Conservation (phyloP, 2,888 invertebrate species). For the Seira ritae region DNA sequence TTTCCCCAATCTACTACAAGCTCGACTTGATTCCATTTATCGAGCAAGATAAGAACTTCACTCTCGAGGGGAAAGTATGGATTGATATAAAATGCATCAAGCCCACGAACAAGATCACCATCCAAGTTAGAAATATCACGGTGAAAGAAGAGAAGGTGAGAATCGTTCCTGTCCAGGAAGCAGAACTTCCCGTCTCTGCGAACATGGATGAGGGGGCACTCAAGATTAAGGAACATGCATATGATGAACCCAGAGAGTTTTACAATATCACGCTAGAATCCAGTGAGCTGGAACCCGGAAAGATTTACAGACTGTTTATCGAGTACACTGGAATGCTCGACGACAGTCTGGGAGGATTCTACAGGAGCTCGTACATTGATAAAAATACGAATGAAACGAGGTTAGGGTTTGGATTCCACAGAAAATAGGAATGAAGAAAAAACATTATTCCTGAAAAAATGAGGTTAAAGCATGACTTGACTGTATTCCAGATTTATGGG, state of each 20-base stretch:
- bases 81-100: slow-evolving; percentile 80
- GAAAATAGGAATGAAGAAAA: no score
- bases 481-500: slow-evolving; percentile 37
- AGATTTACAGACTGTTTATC: slow-evolving; percentile 83
- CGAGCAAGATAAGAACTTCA: slow-evolving; percentile 83
- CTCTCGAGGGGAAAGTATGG: slow-evolving; percentile 82
- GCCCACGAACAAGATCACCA: slow-evolving; percentile 82
- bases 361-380: slow-evolving; percentile 85
- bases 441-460: no score
- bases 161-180: slow-evolving; percentile 75
- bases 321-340: slow-evolving; percentile 82
- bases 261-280: slow-evolving; percentile 81
- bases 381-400: slow-evolving; percentile 82
- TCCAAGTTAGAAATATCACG: slow-evolving; percentile 84
- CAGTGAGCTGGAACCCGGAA: slow-evolving; percentile 79
- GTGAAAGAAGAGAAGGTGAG: slow-evolving; percentile 80
- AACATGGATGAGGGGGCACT: slow-evolving; percentile 67
- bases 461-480: not conserved
- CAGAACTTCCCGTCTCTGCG: slow-evolving; percentile 51
- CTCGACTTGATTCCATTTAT: slow-evolving; percentile 85
- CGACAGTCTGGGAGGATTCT: slow-evolving; percentile 87
- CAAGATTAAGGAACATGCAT: slow-evolving; percentile 63
- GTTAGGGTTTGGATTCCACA: no score
- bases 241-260: slow-evolving; percentile 79
- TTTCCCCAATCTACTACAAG: slow-evolving; percentile 83